These are phyloP conservation scores for Drosophila kepulauana DNA, from an alignment of 1,140 invertebrate species.

Conservation along the genomic window DNA sequence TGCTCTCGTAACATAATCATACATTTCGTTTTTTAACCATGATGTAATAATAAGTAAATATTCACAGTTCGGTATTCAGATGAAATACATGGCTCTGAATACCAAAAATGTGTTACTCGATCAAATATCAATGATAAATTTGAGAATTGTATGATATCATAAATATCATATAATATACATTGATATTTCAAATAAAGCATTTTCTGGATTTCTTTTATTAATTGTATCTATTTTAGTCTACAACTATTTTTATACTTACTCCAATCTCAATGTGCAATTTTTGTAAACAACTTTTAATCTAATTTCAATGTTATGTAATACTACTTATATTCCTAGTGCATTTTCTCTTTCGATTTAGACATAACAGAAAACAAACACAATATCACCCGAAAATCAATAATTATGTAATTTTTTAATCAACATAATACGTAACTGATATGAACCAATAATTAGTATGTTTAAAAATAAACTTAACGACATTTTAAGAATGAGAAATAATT, in stretches of 20 bases:
- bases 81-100: no score
- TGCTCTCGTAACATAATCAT: constrained; percentile 59
- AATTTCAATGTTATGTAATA: constrained; percentile 16
- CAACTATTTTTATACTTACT: constrained; percentile 13
- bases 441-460: constrained; percentile 69
- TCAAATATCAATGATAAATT: constrained; percentile 11
- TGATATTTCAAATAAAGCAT: constrained; percentile 12
- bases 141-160: constrained; percentile 6
- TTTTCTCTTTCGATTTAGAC: constrained; percentile 36
- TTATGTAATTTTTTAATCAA: constrained; percentile 62
- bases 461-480: constrained; percentile 40
- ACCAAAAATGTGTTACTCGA: neutral
- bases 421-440: constrained; percentile 78
- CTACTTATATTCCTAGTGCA: constrained; percentile 32
- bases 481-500: constrained; percentile 3
- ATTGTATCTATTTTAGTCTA: constrained; percentile 3
- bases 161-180: constrained; percentile 39
- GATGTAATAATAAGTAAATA: constrained; percentile 39
- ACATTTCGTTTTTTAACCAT: constrained; percentile 40
- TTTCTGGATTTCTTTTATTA: constrained; percentile 8
- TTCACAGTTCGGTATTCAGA: neutral
- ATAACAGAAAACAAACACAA: neutral
- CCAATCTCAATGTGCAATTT: constrained; percentile 30
- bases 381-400: constrained; percentile 49
- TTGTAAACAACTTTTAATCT: neutral